Evolutionary conservation across 2,797 vertebrate species (phyloP), one percentile per base, ranked within the genome.

Genomic region (Gila robusta): DNA sequence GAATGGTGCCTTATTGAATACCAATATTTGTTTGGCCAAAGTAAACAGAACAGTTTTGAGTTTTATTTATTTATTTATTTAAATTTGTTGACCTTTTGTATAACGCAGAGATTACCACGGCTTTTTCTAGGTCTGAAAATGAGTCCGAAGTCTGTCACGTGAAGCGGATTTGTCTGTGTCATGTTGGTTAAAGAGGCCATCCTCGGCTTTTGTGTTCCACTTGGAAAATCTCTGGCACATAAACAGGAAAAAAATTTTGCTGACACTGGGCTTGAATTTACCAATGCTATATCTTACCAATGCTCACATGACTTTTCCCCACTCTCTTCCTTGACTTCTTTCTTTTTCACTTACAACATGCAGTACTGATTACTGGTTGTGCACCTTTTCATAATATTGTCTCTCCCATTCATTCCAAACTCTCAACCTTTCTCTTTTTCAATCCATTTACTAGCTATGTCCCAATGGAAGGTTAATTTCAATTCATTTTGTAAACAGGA

Each of bases 401-500:
- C 28, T 66, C 28, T 32, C 28, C 26, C 16, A 6, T 49, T 1
- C 16, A 6, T 67, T 41, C n/a, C 64, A 66, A 17, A 66, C 28
- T 59, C 26, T 16, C 14, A 41, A 19, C 54, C 47, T 66, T 2
- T 74, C 8, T 70, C 6, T 41, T 39, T 56, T 17, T 67, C 28
- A 16, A 32, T n/a, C 6, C n/a, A 82, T 67, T 71, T 70, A 35
- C 23, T 70, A n/a, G 84, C 86, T 92, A 71, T 92, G 82, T 87
- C 78, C 62, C 90, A 89, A 91, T 91, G 87, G 89, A 90, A 85
- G 82, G 74, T 82, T 87, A 62, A 79, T 89, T 82, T 86, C 83
- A 76, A 79, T 85, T 32, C 82, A 84, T 32, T 74, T 69, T 91
- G 90, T 91, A 90, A 93, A 93, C 90, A 93, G 62, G 64, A 88